Conservation (phyloP, 2,113 vertebrate species). For the Peromyscus polionotus region DNA sequence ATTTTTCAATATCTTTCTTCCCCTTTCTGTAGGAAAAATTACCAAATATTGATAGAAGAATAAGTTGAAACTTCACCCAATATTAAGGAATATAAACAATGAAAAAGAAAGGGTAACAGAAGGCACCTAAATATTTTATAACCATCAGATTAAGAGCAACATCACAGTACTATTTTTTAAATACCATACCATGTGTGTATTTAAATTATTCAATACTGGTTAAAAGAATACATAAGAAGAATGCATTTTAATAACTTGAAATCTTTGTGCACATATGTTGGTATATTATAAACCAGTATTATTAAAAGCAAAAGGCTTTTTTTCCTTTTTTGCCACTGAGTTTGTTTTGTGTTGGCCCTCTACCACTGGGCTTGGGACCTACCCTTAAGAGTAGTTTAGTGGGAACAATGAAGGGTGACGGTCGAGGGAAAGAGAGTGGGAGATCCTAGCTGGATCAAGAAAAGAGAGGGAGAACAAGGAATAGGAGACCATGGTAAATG, state of each 20-base stretch:
- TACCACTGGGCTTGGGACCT: not conserved
- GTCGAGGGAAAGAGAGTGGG: too few relatives aligned
- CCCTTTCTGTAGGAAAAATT: not conserved
- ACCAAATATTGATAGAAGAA: not conserved
- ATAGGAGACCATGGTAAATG: too few relatives aligned
- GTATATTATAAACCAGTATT: not conserved
- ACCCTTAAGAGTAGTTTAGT: not conserved
- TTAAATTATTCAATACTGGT: slow-evolving; percentile 19
- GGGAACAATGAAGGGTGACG: too few relatives aligned
- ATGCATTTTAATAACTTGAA: not conserved
- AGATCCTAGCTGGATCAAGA: too few relatives aligned
- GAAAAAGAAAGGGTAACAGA: not conserved
- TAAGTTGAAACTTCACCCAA: not conserved
- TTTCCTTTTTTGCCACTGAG: not conserved
- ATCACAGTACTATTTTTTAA: not conserved
- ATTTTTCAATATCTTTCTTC: not conserved
- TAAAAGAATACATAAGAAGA: slow-evolving; percentile 20
- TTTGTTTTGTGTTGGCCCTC: not conserved
- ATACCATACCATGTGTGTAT: not conserved
- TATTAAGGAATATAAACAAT: not conserved
- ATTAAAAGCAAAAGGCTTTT: not conserved
- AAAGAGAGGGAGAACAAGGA: too few relatives aligned
- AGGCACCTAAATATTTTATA: not conserved
- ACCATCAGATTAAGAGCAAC: not conserved
- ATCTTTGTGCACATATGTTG: not conserved